Base-by-base conservation (phyloP, 2,888 invertebrate species). In the Caradrina clavipalpis region DNA sequence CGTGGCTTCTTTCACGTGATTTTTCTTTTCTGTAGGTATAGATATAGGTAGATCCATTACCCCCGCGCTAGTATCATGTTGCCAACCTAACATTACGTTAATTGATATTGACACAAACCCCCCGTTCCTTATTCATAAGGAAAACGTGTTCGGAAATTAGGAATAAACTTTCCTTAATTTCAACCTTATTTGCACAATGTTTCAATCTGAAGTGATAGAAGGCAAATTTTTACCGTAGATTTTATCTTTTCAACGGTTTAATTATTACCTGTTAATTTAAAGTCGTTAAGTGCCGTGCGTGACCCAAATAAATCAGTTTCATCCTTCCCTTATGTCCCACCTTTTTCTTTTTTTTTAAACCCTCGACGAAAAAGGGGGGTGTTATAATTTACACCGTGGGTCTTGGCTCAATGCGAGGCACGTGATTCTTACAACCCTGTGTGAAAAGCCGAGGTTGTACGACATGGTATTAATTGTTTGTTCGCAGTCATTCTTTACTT, bases 231-330 rank as follows among this genome's bases (percentile, higher is more conserved):
- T 22, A 42, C 17, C 19, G 8, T 45, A 35, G 54, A 71, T 67
- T 75, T 56, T 54, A 69, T 73, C 58, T 58, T 49, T 67, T 19
- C 1, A 17, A 49, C 22, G 58, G 22, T 31, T 21, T 59, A 54
- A 59, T 73, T 54, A 77, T 77, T 59, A 59, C 49, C 47, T 49
- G 72, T 77, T 71, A 73, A 77, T 77, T 73, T 70, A 35, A 70
- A 71, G 17, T 70, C 0, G 19, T 72, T 54, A 77, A 59, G 77
- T 49, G 57, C 47, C 17, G 60, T 59, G 49, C 72, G 54, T 71
- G 72, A 73, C 72, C 77, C 77, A 42, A 49, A 73, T 73, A 73
- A 73, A 73, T 73, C 72, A 77, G 77, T 54, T 49, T 35, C 31
- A 47, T 19, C 53, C 53, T 49, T 76, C 53, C 59, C 70, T 70